Evolutionary conservation across 2,797 vertebrate species (phyloP).

Genomic region (Pseudomugil tenellus): DNA sequence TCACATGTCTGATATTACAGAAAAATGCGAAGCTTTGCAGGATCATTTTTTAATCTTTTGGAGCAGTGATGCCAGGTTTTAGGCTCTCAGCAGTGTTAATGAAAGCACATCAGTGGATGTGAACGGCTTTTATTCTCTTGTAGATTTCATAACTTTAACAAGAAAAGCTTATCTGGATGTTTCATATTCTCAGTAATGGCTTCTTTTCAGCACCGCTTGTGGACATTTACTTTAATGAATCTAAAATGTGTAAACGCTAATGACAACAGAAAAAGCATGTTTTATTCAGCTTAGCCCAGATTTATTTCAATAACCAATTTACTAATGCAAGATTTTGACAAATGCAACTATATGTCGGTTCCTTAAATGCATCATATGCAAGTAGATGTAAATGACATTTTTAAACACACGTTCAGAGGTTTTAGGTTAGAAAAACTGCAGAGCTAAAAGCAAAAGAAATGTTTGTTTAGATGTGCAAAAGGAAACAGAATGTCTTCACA

Average conservation of each 20-base stretch:
- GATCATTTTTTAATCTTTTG: no score
- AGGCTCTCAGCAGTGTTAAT: background rate
- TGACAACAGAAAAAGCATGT: background rate
- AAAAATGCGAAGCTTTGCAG: background rate
- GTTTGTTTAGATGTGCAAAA: no score
- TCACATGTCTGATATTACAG: background rate
- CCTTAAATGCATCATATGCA: background rate
- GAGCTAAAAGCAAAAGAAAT: no score
- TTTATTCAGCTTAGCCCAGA: background rate
- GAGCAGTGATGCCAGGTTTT: accelerated
- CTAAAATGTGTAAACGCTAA: background rate
- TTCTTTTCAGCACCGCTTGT: background rate
- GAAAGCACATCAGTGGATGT: background rate
- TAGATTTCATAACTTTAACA: slow-evolving; percentile 5
- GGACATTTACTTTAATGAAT: background rate
- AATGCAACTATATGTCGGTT: background rate
- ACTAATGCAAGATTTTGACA: background rate
- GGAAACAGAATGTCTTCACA: no score
- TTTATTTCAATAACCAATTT: background rate
- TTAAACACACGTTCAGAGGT: no score
- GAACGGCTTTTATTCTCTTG: background rate
- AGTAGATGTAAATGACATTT: background rate
- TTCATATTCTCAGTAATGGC: background rate
- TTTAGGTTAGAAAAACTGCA: no score
- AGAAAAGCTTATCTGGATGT: background rate